These are phyloP conservation scores for Neocrepidodera transversa DNA, from an alignment of 2,888 invertebrate genomes.

Conservation along the genomic window DNA sequence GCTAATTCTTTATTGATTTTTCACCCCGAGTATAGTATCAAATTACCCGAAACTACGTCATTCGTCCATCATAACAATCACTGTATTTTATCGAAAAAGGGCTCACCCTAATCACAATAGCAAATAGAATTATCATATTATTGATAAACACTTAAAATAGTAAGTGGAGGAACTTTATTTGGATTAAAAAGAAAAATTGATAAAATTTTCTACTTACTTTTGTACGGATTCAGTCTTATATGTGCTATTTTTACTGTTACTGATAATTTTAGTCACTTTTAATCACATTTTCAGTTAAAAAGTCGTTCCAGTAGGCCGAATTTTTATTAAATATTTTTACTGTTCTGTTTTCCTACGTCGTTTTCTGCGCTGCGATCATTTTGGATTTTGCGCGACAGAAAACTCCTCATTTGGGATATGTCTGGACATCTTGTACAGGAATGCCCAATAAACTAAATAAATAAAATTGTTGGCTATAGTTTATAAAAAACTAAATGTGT, in stretches of 20 bases:
- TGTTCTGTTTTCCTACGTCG: slow-evolving; percentile 9
- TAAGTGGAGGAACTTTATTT: neutral
- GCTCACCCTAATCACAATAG: neutral
- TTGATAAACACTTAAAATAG: neutral
- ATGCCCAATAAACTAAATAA: too few relatives aligned
- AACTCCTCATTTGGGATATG: neutral
- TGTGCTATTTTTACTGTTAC: neutral
- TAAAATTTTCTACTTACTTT: slow-evolving; percentile 10
- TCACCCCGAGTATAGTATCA: slow-evolving; percentile 1
- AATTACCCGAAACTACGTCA: slow-evolving; percentile 17
- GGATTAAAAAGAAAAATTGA: neutral
- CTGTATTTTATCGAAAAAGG: neutral
- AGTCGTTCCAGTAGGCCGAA: slow-evolving; percentile 18
- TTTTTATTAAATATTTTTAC: slow-evolving; percentile 7
- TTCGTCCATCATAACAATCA: neutral
- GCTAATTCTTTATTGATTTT: slow-evolving; percentile 26
- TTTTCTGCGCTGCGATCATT: neutral
- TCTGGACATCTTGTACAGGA: too few relatives aligned
- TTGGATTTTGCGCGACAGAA: slow-evolving; percentile 16
- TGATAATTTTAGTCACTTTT: neutral
- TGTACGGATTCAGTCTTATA: slow-evolving; percentile 23
- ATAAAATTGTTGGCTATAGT: too few relatives aligned
- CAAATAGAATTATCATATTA: neutral
- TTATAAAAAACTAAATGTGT: too few relatives aligned
- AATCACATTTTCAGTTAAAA: slow-evolving; percentile 10